Conservation (phyloP, 2,113 vertebrate genomes). For the Rhipidura dahli region DNA sequence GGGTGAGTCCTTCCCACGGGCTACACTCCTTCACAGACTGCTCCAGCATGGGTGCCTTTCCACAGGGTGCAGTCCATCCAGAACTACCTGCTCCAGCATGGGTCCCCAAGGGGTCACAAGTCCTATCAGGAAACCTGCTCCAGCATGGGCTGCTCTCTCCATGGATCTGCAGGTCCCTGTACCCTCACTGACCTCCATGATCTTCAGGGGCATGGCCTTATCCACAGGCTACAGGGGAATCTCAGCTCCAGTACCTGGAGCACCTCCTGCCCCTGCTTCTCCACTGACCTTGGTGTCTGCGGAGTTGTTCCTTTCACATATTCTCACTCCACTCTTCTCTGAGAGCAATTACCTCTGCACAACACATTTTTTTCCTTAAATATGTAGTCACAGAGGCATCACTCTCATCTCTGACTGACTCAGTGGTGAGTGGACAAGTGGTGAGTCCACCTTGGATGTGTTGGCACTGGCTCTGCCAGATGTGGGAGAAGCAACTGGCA, state of each 20-base stretch:
- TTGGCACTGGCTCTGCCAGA: neutral
- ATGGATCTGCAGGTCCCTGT: neutral
- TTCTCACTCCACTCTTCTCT: neutral
- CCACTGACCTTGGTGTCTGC: neutral
- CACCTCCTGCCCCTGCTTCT: neutral
- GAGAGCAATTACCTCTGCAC: neutral
- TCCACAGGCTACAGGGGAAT: too few relatives aligned
- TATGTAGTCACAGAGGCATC: neutral
- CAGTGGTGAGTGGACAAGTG: fast-evolving
- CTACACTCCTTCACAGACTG: neutral
- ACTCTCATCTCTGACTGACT: neutral
- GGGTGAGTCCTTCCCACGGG: neutral
- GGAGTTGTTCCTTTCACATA: neutral
- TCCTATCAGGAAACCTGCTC: neutral
- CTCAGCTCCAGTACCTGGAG: neutral
- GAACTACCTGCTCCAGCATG: neutral
- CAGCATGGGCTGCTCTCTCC: neutral
- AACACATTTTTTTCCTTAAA: neutral
- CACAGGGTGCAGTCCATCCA: neutral
- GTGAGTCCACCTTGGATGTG: neutral
- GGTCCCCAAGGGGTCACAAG: neutral
- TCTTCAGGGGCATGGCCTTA: neutral
- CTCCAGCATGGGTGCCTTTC: neutral
- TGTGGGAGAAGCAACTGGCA: neutral
- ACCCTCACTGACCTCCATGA: neutral